Percentiles rank a stretch among this genome's conserved stretches.
Evolutionary conservation across 2,888 invertebrate genomes (phyloP).

Genomic region (Bruchidius siliquastri): DNA sequence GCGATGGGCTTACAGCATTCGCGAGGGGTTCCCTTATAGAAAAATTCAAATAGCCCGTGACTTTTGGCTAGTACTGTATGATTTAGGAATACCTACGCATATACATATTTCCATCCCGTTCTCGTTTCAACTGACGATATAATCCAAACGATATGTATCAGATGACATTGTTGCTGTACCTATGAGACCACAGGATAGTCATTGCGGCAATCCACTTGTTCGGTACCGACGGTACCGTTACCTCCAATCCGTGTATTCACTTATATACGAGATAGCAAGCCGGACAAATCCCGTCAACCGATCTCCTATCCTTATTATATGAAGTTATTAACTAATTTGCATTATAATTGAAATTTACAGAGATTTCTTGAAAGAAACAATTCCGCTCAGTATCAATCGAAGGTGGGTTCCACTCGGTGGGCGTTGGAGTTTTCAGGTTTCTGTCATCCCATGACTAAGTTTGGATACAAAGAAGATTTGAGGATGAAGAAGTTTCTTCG

Average conservation of each 20-base stretch:
- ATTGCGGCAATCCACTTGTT: background rate
- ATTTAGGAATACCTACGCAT: background rate
- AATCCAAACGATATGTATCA: background rate
- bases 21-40: too few relatives aligned
- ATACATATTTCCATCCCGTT: background rate
- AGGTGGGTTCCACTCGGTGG: background rate
- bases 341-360: background rate
- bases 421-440: too few relatives aligned
- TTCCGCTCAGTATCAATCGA: background rate
- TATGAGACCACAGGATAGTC: background rate
- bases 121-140: background rate
- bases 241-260: background rate
- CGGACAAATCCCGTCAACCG: background rate
- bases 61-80: background rate
- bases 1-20: too few relatives aligned
- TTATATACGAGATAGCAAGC: background rate
- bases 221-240: background rate
- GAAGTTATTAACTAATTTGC: background rate
- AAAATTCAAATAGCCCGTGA: too few relatives aligned
- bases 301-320: background rate
- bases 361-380: background rate
- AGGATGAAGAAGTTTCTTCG: too few relatives aligned
- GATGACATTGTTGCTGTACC: background rate
- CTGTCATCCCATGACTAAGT: too few relatives aligned
- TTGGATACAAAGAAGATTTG: too few relatives aligned